phyloP scores from a whole-genome alignment of 2,113 vertebrate species.

The Buteo buteo region DNA sequence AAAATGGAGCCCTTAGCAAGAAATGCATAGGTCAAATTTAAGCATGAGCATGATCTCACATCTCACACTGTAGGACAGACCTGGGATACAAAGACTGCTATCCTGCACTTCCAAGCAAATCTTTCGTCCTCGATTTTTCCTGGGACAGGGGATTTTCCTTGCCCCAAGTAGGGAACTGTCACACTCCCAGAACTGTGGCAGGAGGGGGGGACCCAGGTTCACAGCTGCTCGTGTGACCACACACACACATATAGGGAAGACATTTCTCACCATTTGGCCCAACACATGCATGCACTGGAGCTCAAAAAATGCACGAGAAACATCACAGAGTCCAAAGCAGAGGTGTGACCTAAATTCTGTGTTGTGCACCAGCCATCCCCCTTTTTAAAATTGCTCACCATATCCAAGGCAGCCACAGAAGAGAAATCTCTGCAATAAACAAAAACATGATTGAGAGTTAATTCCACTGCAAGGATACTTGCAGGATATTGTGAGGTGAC shows the following conservation, averaged over 20 bases:
- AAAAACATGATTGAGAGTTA: not conserved
- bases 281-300: rapidly evolving
- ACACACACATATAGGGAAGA: not conserved
- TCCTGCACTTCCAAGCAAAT: not conserved
- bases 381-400: not conserved
- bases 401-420: not conserved
- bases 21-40: not conserved
- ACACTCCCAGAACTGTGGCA: not conserved
- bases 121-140: not conserved
- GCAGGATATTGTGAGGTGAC: not conserved
- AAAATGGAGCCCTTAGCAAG: not conserved
- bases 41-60: not conserved
- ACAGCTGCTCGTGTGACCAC: not conserved
- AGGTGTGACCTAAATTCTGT: not conserved
- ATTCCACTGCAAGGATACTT: not conserved
- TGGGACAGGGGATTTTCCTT: not conserved
- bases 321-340: not conserved
- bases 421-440: not conserved
- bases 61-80: not conserved
- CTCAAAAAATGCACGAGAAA: not conserved
- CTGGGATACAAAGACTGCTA: not conserved
- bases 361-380: not conserved
- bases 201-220: not conserved
- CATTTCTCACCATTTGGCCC: not conserved
- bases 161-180: not conserved